Evolutionary conservation across 2,888 invertebrate species (phyloP).

Genomic region (Pachliopta kotzebuea): DNA sequence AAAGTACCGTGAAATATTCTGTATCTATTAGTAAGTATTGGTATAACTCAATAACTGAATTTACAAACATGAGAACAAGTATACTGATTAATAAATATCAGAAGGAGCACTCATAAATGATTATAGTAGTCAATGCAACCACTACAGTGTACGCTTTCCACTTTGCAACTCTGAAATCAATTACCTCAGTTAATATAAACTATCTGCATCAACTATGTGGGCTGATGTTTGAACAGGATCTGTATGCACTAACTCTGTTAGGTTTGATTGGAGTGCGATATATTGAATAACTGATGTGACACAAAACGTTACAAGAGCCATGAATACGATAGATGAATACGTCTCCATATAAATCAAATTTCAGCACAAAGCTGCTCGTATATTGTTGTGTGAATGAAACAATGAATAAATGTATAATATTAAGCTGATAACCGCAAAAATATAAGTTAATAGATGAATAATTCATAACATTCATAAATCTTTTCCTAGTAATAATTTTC

Average conservation of each 20-base stretch:
- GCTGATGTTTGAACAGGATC: not conserved
- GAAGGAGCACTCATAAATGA: not conserved
- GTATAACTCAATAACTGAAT: not conserved
- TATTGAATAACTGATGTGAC: not conserved
- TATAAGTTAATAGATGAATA: not conserved
- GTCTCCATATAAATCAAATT: not conserved
- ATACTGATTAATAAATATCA: not conserved
- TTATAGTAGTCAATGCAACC: not conserved
- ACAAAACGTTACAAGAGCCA: not conserved
- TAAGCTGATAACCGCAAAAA: not conserved
- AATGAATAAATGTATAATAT: not conserved
- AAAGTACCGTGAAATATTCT: not conserved
- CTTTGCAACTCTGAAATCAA: constrained; percentile 4
- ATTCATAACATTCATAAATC: not conserved
- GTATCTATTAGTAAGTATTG: not conserved
- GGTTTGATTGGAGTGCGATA: not conserved
- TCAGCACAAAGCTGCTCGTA: not conserved
- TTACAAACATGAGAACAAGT: not conserved
- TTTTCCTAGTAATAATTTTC: not conserved
- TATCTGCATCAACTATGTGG: not conserved
- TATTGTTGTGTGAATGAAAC: not conserved
- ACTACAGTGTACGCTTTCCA: not conserved
- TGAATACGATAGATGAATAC: not conserved
- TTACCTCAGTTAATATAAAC: not conserved
- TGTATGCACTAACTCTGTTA: not conserved